Evolutionary conservation across 2,797 vertebrate species (phyloP).

Genomic region (Vipera ursinii): DNA sequence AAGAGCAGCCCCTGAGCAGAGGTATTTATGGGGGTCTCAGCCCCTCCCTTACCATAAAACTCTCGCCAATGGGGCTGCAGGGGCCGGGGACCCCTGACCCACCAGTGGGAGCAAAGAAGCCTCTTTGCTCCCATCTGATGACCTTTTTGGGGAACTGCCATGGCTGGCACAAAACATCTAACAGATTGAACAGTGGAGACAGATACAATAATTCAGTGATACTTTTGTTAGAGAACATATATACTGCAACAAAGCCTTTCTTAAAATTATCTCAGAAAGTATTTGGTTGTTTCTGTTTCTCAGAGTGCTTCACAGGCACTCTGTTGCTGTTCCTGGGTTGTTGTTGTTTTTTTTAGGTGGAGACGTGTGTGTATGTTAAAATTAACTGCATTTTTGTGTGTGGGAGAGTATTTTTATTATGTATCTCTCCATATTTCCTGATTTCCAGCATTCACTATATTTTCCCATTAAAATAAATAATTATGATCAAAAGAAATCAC

Average conservation of each 20-base stretch:
- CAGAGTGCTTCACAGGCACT: not conserved
- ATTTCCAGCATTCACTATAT: not conserved
- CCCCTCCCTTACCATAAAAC: too few species aligned
- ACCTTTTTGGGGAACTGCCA: too few species aligned
- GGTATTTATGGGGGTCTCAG: too few species aligned
- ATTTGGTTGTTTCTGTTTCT: not conserved
- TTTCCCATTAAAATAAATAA: not conserved
- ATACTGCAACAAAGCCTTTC: not conserved
- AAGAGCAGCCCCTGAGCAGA: too few species aligned
- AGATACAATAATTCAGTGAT: not conserved
- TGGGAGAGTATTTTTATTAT: not conserved
- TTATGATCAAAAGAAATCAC: not conserved
- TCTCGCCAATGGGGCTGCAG: too few species aligned
- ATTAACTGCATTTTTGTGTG: not conserved
- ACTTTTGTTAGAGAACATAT: not conserved
- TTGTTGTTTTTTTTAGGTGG: not conserved
- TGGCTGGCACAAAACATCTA: too few species aligned
- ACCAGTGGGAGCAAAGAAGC: too few species aligned
- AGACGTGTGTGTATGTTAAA: not conserved
- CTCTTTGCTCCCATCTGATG: too few species aligned
- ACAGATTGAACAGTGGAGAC: not conserved
- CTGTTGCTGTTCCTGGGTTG: not conserved
- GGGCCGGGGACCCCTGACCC: too few species aligned
- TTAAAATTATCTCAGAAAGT: not conserved
- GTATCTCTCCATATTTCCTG: not conserved